Percentiles rank a stretch among this genome's conserved stretches.
These are phyloP conservation scores for Poecile montanus DNA, from an alignment of 2,797 vertebrate species.

Conservation along the genomic window DNA sequence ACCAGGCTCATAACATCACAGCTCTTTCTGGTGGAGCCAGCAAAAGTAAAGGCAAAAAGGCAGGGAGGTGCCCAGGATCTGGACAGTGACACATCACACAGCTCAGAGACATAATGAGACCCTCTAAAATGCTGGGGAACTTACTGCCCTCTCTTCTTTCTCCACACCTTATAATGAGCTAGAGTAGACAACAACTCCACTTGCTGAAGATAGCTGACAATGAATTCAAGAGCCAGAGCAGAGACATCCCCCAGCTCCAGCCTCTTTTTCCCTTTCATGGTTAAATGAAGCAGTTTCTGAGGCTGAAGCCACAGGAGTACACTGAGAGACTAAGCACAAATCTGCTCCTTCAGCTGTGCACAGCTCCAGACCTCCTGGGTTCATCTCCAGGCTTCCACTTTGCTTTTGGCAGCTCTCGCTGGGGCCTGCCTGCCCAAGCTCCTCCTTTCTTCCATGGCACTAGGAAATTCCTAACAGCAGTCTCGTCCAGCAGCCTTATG, in stretches of 20 bases:
- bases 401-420: background rate
- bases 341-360: background rate
- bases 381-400: background rate
- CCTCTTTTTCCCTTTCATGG: background rate
- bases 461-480: background rate
- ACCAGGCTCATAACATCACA: background rate
- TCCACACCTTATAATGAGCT: background rate
- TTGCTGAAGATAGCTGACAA: background rate
- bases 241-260: background rate
- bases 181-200: background rate
- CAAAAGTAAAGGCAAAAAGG: background rate
- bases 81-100: background rate
- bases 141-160: background rate
- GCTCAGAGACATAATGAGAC: background rate
- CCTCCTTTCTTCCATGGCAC: background rate
- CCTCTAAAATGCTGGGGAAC: background rate
- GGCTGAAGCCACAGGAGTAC: background rate
- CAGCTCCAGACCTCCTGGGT: background rate
- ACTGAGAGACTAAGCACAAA: background rate
- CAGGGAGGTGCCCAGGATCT: background rate
- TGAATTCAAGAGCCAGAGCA: background rate
- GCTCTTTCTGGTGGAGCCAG: background rate
- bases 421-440: background rate
- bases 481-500: background rate
- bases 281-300: background rate